Evolutionary conservation across 2,797 vertebrate genomes (phyloP).

Genomic region (Vultur gryphus): DNA sequence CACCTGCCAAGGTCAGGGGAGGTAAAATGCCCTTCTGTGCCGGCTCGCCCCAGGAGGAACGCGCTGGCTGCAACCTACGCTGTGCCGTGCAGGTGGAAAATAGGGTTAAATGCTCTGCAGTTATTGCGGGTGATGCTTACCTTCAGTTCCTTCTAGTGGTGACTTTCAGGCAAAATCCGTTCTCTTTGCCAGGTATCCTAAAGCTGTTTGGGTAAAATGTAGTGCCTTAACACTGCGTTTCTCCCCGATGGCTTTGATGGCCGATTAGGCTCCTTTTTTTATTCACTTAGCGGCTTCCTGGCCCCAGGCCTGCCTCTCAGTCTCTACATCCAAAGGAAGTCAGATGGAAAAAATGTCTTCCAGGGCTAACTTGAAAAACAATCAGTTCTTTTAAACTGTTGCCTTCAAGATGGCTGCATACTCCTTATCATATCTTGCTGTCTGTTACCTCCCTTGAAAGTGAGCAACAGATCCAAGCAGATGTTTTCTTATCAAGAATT

Average conservation of each 20-base stretch:
- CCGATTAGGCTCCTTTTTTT: neutral
- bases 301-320: neutral
- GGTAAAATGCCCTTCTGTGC: neutral
- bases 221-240: neutral
- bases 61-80: rapidly evolving
- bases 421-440: slow-evolving; percentile 6
- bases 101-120: neutral
- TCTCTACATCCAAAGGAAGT: neutral
- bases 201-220: neutral
- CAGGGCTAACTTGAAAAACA: slow-evolving; percentile 41
- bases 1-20: neutral
- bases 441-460: slow-evolving; percentile 57
- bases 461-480: slow-evolving; percentile 56
- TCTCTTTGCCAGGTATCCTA: neutral
- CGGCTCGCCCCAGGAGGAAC: rapidly evolving
- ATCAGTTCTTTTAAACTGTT: slow-evolving; percentile 45
- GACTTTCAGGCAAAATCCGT: neutral
- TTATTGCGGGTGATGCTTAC: neutral
- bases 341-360: neutral
- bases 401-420: slow-evolving; percentile 20
- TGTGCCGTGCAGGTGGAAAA: neutral
- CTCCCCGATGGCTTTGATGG: neutral
- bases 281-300: neutral
- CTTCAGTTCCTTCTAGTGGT: neutral
- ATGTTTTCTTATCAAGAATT: slow-evolving; percentile 78